Base-by-base conservation (phyloP, 2,888 invertebrate genomes). In the Orchestes rusci region DNA sequence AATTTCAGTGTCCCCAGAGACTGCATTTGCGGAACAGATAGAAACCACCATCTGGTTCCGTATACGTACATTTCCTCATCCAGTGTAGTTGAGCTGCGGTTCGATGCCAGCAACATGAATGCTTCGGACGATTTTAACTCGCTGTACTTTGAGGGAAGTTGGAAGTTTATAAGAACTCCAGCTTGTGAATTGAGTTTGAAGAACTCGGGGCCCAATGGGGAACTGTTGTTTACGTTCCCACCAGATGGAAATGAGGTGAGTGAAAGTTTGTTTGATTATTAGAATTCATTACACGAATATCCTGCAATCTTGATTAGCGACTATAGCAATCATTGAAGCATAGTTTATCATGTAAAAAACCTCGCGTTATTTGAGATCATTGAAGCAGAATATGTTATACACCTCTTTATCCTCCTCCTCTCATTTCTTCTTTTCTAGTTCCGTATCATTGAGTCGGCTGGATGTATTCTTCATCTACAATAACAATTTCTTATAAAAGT, bases 61-160 rank as follows among this genome's bases (percentile, higher is more conserved):
- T 84, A 85, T 62, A 84, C 83, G 54, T 84, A 86, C 63, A 79
- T 81, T 27, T 89, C 89, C 7, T 77, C 80, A 10, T 77, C 84
- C 39, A 79, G 81, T 53, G 77, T 85, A 23, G 80, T 88, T 10
- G 89, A 90, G 63, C 73, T 92, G 27, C 80, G 83, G 58, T 90
- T 92, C 60, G 81, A 82, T 53, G 84, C 90, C 12, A 75, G 78
- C 43, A 81, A 83, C 56, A 90, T 94, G 93, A 79, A 84, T 50
- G 80, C 89, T 1, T 71, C 84, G 13, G 89, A 92, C 60, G 88
- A 93, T 72, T 89, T 88, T 64, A 79, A 86, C 45, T 82, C 83
- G 35, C 76, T 91, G 54, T 84, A 82, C 61, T 88, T 92, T 66
- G 88, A 90, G 65, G 90, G 84, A 4, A 78, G 79, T 30, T 90